Base-by-base conservation (phyloP, 2,888 invertebrate genomes). In the Volucella inflata region DNA sequence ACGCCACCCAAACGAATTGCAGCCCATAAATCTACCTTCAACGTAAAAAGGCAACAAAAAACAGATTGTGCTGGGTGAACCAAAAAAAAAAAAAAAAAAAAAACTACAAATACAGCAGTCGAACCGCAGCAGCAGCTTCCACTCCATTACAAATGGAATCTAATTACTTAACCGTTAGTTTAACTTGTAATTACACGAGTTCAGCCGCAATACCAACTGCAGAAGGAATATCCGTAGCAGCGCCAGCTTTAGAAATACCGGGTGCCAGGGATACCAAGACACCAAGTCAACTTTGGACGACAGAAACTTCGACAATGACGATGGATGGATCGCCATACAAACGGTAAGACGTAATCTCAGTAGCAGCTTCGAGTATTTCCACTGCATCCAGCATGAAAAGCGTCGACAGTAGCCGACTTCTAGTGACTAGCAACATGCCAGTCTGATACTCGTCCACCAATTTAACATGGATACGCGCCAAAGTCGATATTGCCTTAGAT, bases 151-250 rank as follows among this genome's bases (percentile, higher is more conserved):
- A 88, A 87, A 88, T 87, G 87, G 82, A 88, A 87, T 88, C 88
- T 88, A 88, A 88, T 88, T 88, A 88, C 88, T 87, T 88, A 87
- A 88, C 88, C 87, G 87, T 88, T 88, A 88, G 83, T 79, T 79
- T 84, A 83, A 81, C 76, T 83, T 87, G 87, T 85, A 85, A 85
- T 85, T 85, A 85, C 85, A 85, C 85, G 85, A 85, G 81, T 85
- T 81, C 81, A 85, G 74, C 68, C 40, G 60, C 68, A 53, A 50
- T 30, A 30, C 71, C 53, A 46, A 10, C 48, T 30, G 30, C 4
- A 6, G 30, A 1, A 30, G 30, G 30, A 30, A 30, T 30, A 30
- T 30, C 30, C 30, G 30, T 30, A 30, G 30, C 6, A 30, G 1
- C 30, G 6, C 30, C 6, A 6, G 30, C 0, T 30, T 30, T 6